Conservation (phyloP, 2,797 vertebrate species). For the Crenichthys baileyi region DNA sequence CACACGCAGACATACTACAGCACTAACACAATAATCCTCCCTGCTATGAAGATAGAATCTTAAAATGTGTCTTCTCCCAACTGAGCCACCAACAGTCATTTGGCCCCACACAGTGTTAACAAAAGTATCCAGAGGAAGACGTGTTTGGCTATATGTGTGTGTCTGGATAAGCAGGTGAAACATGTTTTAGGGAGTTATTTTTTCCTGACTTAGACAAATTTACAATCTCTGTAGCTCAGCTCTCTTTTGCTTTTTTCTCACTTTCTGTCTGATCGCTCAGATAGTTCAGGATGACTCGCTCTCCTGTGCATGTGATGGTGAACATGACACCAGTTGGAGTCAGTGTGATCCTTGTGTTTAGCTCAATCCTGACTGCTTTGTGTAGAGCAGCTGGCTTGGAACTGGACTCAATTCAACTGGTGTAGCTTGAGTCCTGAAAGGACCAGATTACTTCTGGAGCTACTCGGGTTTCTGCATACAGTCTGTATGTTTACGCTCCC, state of each 20-base stretch:
- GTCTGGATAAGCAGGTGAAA: conserved; percentile 78
- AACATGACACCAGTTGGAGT: conserved; percentile 71
- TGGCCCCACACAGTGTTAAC: conserved; percentile 75
- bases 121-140: conserved; percentile 65
- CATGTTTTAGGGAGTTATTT: conserved; percentile 76
- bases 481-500: conserved; percentile 37
- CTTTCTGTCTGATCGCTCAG: conserved; percentile 78
- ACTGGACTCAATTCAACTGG: conserved; percentile 50
- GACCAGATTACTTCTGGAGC: conserved; percentile 43
- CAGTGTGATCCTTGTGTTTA: conserved; percentile 65
- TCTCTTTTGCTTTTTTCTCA: conserved; percentile 44
- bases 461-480: conserved; percentile 61
- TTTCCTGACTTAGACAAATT: conserved; percentile 73
- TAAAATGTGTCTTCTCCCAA: conserved; percentile 76
- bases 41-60: conserved; percentile 81
- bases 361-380: conserved; percentile 64
- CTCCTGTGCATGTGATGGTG: conserved; percentile 65
- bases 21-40: conserved; percentile 67
- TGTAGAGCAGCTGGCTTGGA: conserved; percentile 69
- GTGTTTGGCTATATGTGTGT: conserved; percentile 61
- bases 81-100: conserved; percentile 62
- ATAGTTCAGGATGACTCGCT: conserved; percentile 87
- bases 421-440: conserved; percentile 51
- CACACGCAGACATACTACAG: conserved; percentile 32
- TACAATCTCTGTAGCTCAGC: conserved; percentile 70